Evolutionary conservation across 2,888 invertebrate genomes (phyloP), one percentile per base, ranked within the genome.

Genomic region (Sicus ferrugineus): DNA sequence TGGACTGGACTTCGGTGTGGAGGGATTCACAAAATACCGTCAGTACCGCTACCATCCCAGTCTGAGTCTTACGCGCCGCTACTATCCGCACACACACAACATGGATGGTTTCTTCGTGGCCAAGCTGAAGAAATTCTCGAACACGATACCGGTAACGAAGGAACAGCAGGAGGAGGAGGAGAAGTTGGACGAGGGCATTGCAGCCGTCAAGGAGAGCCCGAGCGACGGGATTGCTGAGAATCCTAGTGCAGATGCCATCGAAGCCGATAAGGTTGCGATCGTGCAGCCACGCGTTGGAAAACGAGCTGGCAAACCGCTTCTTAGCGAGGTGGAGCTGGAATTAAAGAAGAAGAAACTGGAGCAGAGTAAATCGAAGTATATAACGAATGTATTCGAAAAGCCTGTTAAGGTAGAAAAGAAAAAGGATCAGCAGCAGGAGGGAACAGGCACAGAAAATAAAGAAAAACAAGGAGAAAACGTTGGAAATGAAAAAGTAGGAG

Each of bases 51-150:
- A 95, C 87, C 96, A 98, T 85, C 96, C 95, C 0, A 92, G 93
- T 14, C 85, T 99, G 84, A 95, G 94, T 80, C 85, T 95, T 70
- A 93, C 96, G 0, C 90, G 91, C 81, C 88, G 99, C 65, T 97
- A 95, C 86, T 99, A 99, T 86, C 99, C 99, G 0, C 99, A 99
- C 83, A 92, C 93, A 3, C 97, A 99, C 83, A 99, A 99, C 83
- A 95, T 99, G 93, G 99, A 99, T 86, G 99, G 99, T 3, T 99
- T 99, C 86, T 99, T 93, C 87, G 97, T 99, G 1, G 98, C 98
- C 0, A 99, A 99, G 86, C 85, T 99, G 16, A 96, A 97, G 86
- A 99, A 99, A 83, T 93, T 97, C 83, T 95, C 95, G 0, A 95
- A 97, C 86, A 88, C 90, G 50, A 87, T 89, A 86, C 87, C 87